These are phyloP conservation scores for Allobates femoralis DNA, from an alignment of 2,797 vertebrate genomes.

Conservation along the genomic window DNA sequence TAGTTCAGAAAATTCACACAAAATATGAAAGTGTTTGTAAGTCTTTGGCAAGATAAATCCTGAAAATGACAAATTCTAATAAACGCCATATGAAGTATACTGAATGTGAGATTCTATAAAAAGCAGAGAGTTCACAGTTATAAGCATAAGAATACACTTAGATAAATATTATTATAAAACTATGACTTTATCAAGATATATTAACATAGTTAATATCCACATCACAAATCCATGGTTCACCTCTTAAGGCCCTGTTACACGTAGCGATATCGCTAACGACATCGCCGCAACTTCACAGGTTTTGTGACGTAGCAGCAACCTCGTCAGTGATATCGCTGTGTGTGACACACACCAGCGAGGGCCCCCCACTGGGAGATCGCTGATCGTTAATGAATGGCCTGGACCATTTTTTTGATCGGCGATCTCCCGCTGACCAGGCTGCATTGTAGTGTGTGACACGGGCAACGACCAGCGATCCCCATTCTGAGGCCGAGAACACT, in stretches of 20 bases:
- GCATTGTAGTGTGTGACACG: too few species aligned
- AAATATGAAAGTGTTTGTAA: slow-evolving; percentile 27
- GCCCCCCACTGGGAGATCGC: too few species aligned
- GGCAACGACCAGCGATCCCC: too few species aligned
- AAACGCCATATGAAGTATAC: background rate
- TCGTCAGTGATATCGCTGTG: too few species aligned
- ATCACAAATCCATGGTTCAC: background rate
- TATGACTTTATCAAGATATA: background rate
- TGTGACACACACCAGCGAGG: too few species aligned
- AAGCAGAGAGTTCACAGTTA: slow-evolving; percentile 14
- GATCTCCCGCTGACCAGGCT: too few species aligned
- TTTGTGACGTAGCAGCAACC: too few species aligned
- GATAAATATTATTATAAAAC: background rate
- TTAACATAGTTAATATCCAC: background rate
- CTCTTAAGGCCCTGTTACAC: background rate
- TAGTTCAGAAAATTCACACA: slow-evolving; percentile 17
- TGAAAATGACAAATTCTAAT: slow-evolving; percentile 15
- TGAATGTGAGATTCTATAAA: slow-evolving; percentile 26
- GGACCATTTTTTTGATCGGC: too few species aligned
- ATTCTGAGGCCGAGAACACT: too few species aligned
- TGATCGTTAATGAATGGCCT: too few species aligned
- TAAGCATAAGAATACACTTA: background rate
- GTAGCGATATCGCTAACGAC: too few species aligned
- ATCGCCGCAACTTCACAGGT: too few species aligned
- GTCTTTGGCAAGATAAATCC: background rate